These are phyloP conservation scores for Hypomecis punctinalis DNA, from an alignment of 2,888 invertebrate species.

Conservation along the genomic window DNA sequence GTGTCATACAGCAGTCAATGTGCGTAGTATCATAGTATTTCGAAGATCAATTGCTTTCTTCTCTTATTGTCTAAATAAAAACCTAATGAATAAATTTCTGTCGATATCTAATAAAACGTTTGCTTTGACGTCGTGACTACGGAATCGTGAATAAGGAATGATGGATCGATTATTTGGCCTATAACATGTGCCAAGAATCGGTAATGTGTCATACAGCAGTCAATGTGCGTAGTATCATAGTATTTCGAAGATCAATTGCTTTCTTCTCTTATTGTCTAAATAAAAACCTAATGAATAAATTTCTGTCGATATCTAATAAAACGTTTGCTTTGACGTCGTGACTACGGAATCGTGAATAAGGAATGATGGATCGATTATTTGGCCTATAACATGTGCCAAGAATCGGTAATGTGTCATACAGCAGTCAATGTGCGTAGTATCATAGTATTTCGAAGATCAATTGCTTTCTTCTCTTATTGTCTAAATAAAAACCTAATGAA, in stretches of 20 bases:
- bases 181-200: slow-evolving; percentile 25
- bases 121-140: too few relatives aligned
- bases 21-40: neutral
- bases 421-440: neutral
- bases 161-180: slow-evolving; percentile 6
- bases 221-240: neutral
- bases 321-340: too few relatives aligned
- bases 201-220: neutral
- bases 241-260: neutral
- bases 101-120: too few relatives aligned
- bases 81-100: too few relatives aligned
- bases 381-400: slow-evolving; percentile 24
- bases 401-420: slow-evolving; percentile 2
- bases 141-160: too few relatives aligned
- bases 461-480: neutral
- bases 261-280: slow-evolving; percentile 11
- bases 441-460: neutral
- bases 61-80: slow-evolving; percentile 12
- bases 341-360: too few relatives aligned
- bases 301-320: too few relatives aligned
- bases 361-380: neutral
- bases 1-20: neutral
- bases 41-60: neutral
- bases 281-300: too few relatives aligned
- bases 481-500: slow-evolving; percentile 22